Conservation (phyloP, 2,113 vertebrate genomes). For the Zonotrichia leucophrys region DNA sequence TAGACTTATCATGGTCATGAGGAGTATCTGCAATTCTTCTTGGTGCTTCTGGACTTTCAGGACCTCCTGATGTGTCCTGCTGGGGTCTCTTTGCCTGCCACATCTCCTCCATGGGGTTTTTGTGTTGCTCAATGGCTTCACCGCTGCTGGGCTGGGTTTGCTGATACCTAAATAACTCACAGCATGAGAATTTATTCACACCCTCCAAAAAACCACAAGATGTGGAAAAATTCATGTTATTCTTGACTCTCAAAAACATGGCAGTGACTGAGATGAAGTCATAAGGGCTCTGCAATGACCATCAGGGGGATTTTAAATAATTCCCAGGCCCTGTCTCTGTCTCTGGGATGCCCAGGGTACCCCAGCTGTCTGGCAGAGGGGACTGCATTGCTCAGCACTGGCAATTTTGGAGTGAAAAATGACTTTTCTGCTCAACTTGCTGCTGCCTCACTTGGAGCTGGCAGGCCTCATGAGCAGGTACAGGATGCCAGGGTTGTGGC, state of each 20-base stretch:
- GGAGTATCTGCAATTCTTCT: background rate
- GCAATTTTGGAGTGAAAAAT: background rate
- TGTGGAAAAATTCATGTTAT: constrained; percentile 69
- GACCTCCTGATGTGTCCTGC: background rate
- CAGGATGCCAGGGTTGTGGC: background rate
- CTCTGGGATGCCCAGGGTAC: constrained; percentile 19
- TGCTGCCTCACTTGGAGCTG: constrained; percentile 10
- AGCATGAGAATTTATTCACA: constrained; percentile 70
- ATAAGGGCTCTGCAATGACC: constrained; percentile 57
- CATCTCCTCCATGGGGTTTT: background rate
- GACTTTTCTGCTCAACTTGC: background rate
- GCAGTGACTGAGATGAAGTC: constrained; percentile 70
- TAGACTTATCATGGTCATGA: accelerated
- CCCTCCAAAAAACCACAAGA: constrained; percentile 74
- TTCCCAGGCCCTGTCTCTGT: constrained; percentile 17
- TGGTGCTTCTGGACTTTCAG: background rate
- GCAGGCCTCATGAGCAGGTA: background rate
- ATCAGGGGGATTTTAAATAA: constrained; percentile 62
- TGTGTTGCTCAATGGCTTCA: constrained; percentile 22
- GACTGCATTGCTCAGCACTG: background rate
- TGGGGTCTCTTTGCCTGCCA: background rate
- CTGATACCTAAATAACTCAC: constrained; percentile 60
- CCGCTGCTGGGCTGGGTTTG: background rate
- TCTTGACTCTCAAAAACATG: constrained; percentile 66
- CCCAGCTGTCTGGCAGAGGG: constrained; percentile 14